A percentile compares a stretch with the other conserved stretches of the same genome.
phyloP scores from a whole-genome alignment of 2,888 invertebrate genomes.

The Petrophora chlorosata region DNA sequence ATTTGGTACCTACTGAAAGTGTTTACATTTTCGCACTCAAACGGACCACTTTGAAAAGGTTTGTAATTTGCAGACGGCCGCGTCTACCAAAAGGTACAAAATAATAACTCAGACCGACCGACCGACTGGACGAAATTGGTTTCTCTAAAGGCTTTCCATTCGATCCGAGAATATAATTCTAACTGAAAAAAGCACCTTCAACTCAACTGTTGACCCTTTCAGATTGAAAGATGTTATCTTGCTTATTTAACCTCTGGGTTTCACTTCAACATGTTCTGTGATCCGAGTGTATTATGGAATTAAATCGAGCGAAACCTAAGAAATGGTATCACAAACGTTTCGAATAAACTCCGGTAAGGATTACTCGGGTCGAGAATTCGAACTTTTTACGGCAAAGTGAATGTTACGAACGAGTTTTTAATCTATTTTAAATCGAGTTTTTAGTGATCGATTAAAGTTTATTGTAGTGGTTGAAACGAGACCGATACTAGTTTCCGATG shows the following conservation, averaged over 20 bases:
- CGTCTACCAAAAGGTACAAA: slow-evolving; percentile 17
- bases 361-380: slow-evolving; percentile 29
- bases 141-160: slow-evolving; percentile 32
- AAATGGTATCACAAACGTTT: slow-evolving; percentile 32
- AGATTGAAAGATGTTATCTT: slow-evolving; percentile 70
- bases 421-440: slow-evolving; percentile 46
- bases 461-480: slow-evolving; percentile 26
- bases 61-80: slow-evolving; percentile 19
- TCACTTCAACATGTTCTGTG: slow-evolving; percentile 30
- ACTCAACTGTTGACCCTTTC: slow-evolving; percentile 48
- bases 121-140: slow-evolving; percentile 41
- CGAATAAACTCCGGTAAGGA: slow-evolving; percentile 13
- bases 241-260: slow-evolving; percentile 43
- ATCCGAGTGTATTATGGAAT: slow-evolving; percentile 36
- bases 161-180: slow-evolving; percentile 37
- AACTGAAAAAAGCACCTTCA: slow-evolving; percentile 31
- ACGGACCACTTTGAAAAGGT: slow-evolving; percentile 4
- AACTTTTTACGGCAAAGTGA: slow-evolving; percentile 47
- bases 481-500: not conserved
- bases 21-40: slow-evolving; percentile 4
- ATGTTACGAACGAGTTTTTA: slow-evolving; percentile 48
- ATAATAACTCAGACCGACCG: slow-evolving; percentile 26
- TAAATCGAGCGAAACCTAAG: slow-evolving; percentile 49
- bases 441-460: slow-evolving; percentile 40
- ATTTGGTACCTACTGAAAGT: not conserved